A percentile compares a stretch with the other conserved stretches of the same genome.
Evolutionary conservation across 1,140 invertebrate genomes (phyloP).

Genomic region (Callitettix versicolor): DNA sequence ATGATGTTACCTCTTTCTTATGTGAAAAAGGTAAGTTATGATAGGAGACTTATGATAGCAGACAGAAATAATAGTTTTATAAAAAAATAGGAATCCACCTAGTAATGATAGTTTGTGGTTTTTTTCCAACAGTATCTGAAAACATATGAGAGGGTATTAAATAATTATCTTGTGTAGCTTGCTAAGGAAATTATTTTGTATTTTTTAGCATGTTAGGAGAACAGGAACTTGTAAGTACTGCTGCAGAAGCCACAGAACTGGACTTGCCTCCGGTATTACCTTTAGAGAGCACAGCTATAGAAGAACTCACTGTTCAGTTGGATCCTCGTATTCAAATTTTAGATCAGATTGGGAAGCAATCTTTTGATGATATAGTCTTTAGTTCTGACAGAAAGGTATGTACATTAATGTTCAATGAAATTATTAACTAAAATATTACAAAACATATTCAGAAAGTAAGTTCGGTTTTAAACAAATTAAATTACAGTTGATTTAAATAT

Average conservation of each 20-base stretch:
- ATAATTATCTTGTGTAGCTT: too few relatives aligned
- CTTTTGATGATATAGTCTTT: slow-evolving; percentile 32
- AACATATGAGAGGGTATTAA: too few relatives aligned
- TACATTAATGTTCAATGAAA: too few relatives aligned
- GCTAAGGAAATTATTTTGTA: too few relatives aligned
- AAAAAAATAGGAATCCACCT: not conserved
- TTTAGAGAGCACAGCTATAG: slow-evolving; percentile 15
- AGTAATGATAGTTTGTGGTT: not conserved
- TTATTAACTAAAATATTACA: too few relatives aligned
- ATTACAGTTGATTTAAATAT: too few relatives aligned
- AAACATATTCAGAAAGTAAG: too few relatives aligned
- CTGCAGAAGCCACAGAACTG: slow-evolving; percentile 9
- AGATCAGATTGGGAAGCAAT: slow-evolving; percentile 24
- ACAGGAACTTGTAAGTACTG: slow-evolving; percentile 2
- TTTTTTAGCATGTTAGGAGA: not conserved
- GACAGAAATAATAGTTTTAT: not conserved
- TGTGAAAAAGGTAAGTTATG: too few relatives aligned
- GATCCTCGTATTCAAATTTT: slow-evolving; percentile 1
- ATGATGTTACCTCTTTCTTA: too few relatives aligned
- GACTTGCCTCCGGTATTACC: slow-evolving; percentile 22
- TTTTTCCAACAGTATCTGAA: too few relatives aligned
- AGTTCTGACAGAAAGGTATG: slow-evolving; percentile 22
- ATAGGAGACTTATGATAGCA: too few relatives aligned
- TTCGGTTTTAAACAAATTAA: too few relatives aligned
- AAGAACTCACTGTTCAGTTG: slow-evolving; percentile 17